A percentile compares a stretch with the other conserved stretches of the same genome.
Conservation (phyloP, 2,888 invertebrate species). For the Mamestra brassicae region DNA sequence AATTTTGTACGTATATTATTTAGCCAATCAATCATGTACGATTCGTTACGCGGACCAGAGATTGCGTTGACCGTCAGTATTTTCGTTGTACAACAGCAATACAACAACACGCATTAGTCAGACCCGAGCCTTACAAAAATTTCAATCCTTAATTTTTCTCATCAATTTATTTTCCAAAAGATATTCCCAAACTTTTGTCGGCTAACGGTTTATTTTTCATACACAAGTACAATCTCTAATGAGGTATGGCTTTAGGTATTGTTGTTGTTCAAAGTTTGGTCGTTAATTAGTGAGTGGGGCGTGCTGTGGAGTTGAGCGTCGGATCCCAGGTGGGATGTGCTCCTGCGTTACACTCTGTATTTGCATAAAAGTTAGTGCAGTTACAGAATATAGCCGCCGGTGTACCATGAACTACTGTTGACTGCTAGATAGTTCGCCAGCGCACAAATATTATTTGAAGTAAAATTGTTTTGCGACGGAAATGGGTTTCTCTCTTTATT, state of each 20-base stretch:
- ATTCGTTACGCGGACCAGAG: not conserved
- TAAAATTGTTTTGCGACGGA: conserved; percentile 66
- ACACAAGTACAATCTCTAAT: conserved; percentile 72
- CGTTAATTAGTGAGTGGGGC: conserved; percentile 81
- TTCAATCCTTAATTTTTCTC: conserved; percentile 24
- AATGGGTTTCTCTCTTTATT: conserved; percentile 57
- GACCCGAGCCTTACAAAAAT: conserved; percentile 25
- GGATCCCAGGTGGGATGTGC: conserved; percentile 82
- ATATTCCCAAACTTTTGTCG: conserved; percentile 53
- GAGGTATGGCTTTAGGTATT: conserved; percentile 76
- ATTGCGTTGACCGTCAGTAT: too few relatives aligned
- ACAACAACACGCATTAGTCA: not conserved
- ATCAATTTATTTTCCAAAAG: conserved; percentile 51
- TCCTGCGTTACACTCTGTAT: conserved; percentile 74
- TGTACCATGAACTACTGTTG: conserved; percentile 67
- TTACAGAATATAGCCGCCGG: conserved; percentile 71
- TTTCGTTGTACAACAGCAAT: not conserved
- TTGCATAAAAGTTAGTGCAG: conserved; percentile 82
- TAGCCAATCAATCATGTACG: conserved; percentile 3
- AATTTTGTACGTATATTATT: not conserved
- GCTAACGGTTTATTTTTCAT: conserved; percentile 62
- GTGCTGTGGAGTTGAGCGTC: conserved; percentile 69
- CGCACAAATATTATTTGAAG: conserved; percentile 61
- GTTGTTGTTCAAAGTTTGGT: conserved; percentile 79
- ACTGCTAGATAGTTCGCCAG: conserved; percentile 56